Evolutionary conservation across 1,140 invertebrate genomes (phyloP).

Genomic region (Sycophaga agraensis): DNA sequence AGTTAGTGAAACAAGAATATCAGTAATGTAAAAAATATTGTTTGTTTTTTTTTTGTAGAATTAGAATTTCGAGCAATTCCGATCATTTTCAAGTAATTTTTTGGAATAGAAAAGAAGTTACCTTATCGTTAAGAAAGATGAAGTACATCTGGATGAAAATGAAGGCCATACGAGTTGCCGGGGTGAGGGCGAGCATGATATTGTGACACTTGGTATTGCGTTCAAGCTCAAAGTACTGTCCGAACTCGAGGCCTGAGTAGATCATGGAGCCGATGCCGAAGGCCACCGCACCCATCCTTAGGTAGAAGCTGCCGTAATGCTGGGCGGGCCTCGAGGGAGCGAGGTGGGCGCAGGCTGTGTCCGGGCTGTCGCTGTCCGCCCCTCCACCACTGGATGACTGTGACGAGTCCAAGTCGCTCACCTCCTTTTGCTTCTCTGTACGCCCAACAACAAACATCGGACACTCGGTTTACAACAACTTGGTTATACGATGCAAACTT

Average conservation of each 20-base stretch:
- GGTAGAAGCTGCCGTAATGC: constrained; percentile 89
- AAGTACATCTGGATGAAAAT: constrained; percentile 96
- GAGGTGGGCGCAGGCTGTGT: constrained; percentile 43
- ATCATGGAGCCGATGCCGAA: constrained; percentile 95
- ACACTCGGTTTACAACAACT: too few relatives aligned
- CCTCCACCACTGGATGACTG: constrained; percentile 55
- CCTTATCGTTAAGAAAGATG: constrained; percentile 92
- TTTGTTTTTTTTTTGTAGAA: too few relatives aligned
- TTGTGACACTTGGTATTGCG: constrained; percentile 83
- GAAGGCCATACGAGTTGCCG: constrained; percentile 86
- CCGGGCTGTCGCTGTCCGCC: constrained; percentile 49
- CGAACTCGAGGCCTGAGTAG: constrained; percentile 91
- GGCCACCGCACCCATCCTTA: constrained; percentile 90
- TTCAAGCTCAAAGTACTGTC: constrained; percentile 89
- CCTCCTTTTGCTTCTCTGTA: constrained; percentile 50
- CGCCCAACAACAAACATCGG: too few relatives aligned
- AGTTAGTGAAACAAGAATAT: too few relatives aligned
- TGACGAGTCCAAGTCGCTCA: constrained; percentile 58
- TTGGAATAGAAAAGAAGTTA: too few relatives aligned
- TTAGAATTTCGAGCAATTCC: too few relatives aligned
- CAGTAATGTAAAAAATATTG: too few relatives aligned
- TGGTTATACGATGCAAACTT: too few relatives aligned
- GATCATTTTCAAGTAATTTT: too few relatives aligned
- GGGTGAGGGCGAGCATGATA: constrained; percentile 81
- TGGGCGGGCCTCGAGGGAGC: constrained; percentile 56